Conservation (phyloP, 1,140 invertebrate genomes). For the Euschistus heros region DNA sequence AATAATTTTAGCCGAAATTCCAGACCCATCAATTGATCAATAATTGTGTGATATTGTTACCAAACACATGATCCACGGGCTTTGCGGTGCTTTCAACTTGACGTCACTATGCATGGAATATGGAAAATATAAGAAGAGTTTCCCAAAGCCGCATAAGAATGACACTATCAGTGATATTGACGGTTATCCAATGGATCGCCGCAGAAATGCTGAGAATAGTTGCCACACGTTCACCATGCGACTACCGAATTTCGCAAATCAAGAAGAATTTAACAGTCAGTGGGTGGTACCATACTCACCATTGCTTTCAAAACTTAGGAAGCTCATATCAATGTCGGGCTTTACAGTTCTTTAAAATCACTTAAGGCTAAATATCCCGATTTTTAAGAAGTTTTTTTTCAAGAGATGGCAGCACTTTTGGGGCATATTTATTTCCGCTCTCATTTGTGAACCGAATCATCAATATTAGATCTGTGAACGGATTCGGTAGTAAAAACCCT, state of each 20-base stretch:
- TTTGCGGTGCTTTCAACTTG: constrained; percentile 1
- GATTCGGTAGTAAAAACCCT: too few species aligned
- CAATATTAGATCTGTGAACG: too few species aligned
- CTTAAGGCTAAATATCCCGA: too few species aligned
- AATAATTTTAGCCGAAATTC: constrained; percentile 43
- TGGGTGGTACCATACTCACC: constrained; percentile 37
- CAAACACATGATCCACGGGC: constrained; percentile 16
- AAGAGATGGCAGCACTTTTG: too few species aligned
- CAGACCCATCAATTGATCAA: constrained; percentile 37
- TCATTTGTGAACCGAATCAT: too few species aligned
- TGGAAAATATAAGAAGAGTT: constrained; percentile 39
- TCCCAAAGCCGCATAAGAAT: constrained; percentile 32
- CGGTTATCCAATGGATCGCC: constrained; percentile 35
- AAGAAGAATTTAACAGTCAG: constrained; percentile 29
- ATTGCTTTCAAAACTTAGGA: constrained; percentile 33
- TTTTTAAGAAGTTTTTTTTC: too few species aligned
- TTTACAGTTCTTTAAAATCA: constrained; percentile 11
- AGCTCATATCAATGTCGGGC: constrained; percentile 21
- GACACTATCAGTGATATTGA: constrained; percentile 32
- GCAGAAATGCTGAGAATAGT: constrained; percentile 25
- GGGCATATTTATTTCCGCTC: too few species aligned
- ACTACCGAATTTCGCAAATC: not conserved
- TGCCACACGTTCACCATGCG: constrained; percentile 26
- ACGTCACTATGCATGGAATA: constrained; percentile 39
- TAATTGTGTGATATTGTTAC: constrained; percentile 35